Percentiles rank a stretch among this genome's conserved stretches.
Conservation (phyloP, 2,888 invertebrate species). For the Tachina grossa region DNA sequence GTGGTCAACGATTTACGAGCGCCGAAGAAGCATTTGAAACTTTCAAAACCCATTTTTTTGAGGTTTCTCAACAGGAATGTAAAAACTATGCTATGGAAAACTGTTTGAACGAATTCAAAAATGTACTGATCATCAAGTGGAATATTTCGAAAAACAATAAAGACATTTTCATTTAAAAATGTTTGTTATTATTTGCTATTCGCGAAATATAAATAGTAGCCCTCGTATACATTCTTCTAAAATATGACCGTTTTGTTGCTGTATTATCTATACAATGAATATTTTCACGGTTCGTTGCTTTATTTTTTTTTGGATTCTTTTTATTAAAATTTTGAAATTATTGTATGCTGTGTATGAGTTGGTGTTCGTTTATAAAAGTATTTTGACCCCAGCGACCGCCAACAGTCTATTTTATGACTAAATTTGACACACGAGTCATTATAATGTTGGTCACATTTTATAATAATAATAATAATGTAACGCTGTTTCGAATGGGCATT, state of each 20-base stretch:
- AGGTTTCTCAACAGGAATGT: too few relatives aligned
- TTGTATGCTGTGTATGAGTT: not conserved
- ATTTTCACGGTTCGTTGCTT: slow-evolving; percentile 65
- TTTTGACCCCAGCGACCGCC: slow-evolving; percentile 72
- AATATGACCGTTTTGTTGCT: slow-evolving; percentile 17
- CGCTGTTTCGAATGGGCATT: not conserved
- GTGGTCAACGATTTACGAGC: too few relatives aligned
- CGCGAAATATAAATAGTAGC: too few relatives aligned
- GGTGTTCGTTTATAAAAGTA: slow-evolving; percentile 37
- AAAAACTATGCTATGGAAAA: too few relatives aligned
- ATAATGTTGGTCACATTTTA: slow-evolving; percentile 50
- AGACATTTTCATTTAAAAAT: too few relatives aligned
- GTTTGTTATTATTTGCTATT: too few relatives aligned
- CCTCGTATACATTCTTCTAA: not conserved
- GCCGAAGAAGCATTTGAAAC: too few relatives aligned
- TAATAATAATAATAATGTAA: slow-evolving; percentile 7
- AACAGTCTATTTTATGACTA: slow-evolving; percentile 71
- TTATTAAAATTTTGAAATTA: slow-evolving; percentile 13
- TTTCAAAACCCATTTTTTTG: too few relatives aligned
- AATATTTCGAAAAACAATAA: too few relatives aligned
- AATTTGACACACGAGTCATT: slow-evolving; percentile 44
- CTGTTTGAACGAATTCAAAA: too few relatives aligned
- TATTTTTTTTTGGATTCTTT: slow-evolving; percentile 42
- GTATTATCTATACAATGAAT: slow-evolving; percentile 22
- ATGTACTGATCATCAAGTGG: too few relatives aligned